A percentile compares a stretch with the other conserved stretches of the same genome.
phyloP scores from a whole-genome alignment of 2,797 vertebrate genomes.

The Dendrocincla tyrannina region DNA sequence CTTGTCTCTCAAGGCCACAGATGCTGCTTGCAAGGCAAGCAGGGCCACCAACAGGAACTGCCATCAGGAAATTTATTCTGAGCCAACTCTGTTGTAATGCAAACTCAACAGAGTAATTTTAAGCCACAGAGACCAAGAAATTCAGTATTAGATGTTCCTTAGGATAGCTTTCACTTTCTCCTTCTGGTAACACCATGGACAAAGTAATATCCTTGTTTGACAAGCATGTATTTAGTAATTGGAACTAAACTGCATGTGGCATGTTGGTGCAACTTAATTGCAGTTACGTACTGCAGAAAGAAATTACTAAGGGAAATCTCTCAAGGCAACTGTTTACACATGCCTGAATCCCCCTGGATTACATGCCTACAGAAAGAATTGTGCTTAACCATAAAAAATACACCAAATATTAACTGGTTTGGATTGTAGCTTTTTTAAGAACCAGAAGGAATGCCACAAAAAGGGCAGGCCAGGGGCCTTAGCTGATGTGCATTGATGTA shows the following conservation, averaged over 20 bases:
- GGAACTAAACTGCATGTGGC: background rate
- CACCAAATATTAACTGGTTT: background rate
- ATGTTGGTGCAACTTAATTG: background rate
- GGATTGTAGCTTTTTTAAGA: background rate
- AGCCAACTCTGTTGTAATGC: background rate
- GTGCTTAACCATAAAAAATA: background rate
- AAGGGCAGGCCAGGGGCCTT: background rate
- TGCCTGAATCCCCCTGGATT: background rate
- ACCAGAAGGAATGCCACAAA: background rate
- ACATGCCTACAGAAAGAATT: background rate
- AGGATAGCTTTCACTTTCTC: background rate
- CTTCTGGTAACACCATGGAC: background rate
- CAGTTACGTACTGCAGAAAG: background rate
- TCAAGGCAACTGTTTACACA: background rate
- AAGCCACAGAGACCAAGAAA: background rate
- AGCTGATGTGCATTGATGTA: background rate
- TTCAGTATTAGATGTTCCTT: background rate
- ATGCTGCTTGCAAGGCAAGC: background rate
- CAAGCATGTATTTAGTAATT: background rate
- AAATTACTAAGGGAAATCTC: background rate
- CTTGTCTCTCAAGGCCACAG: background rate
- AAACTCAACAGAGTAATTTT: background rate
- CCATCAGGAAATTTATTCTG: background rate
- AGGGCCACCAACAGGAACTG: background rate
- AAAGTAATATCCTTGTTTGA: background rate